These are phyloP conservation scores for Ypsolopha scabrella DNA, from an alignment of 2,888 invertebrate species.

Conservation along the genomic window DNA sequence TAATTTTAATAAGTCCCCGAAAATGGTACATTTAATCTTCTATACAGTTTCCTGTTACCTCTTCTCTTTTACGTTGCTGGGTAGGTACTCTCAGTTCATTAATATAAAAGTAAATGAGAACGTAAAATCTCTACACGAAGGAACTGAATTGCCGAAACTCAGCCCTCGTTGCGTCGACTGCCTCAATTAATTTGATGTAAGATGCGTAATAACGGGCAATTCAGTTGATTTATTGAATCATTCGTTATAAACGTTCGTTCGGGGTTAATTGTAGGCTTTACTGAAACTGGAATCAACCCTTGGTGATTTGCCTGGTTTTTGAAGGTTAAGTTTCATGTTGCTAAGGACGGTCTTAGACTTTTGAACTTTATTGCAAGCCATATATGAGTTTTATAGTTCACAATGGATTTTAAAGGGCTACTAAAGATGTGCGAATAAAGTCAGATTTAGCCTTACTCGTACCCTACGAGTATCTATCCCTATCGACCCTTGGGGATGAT, in stretches of 20 bases:
- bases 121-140: conserved; percentile 8
- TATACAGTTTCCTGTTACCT: not conserved
- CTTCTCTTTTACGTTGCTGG: not conserved
- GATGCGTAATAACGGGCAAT: conserved; percentile 60
- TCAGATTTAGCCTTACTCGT: too few species aligned
- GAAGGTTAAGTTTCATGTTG: too few species aligned
- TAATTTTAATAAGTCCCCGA: not conserved
- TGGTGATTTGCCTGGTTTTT: not conserved
- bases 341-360: too few species aligned
- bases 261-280: conserved; percentile 52
- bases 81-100: not conserved
- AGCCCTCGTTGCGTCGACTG: conserved; percentile 28
- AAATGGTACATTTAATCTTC: not conserved
- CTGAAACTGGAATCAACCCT: conserved; percentile 19
- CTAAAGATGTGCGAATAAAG: too few species aligned
- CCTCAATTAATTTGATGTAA: conserved; percentile 62
- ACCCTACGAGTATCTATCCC: too few species aligned
- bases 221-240: conserved; percentile 58
- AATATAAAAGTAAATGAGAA: conserved; percentile 2
- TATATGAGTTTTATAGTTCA: too few species aligned
- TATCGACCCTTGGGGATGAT: too few species aligned
- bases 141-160: conserved; percentile 31
- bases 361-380: too few species aligned
- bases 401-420: too few species aligned
- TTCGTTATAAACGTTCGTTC: conserved; percentile 43